Conservation (phyloP, 2,888 invertebrate genomes). For the Ormyrus labotus region DNA sequence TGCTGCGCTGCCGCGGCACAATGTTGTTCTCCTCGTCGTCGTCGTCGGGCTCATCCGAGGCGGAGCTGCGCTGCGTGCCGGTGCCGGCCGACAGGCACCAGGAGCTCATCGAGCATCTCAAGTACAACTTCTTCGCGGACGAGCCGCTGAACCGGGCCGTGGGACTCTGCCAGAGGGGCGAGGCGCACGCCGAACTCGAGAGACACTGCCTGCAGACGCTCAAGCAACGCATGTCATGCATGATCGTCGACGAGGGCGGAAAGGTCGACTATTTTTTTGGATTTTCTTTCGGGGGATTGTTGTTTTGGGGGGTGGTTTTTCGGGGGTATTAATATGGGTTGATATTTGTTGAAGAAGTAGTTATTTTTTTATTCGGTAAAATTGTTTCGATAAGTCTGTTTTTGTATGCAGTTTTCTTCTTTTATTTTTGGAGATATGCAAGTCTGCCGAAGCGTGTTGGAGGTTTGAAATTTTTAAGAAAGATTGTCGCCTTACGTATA, state of each 20-base stretch:
- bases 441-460: no score
- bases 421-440: no score
- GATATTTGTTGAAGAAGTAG: no score
- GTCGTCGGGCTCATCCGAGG: slow-evolving; percentile 72
- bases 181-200: slow-evolving; percentile 85
- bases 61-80: slow-evolving; percentile 62
- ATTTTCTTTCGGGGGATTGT: background rate
- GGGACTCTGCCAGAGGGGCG: slow-evolving; percentile 83
- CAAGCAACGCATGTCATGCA: slow-evolving; percentile 84
- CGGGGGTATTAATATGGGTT: no score
- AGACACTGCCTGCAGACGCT: slow-evolving; percentile 85
- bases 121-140: slow-evolving; percentile 87
- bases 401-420: no score
- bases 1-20: no score
- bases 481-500: no score
- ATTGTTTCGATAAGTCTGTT: no score
- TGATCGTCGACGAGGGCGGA: slow-evolving; percentile 80
- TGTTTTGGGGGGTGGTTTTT: background rate
- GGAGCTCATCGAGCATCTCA: slow-evolving; percentile 82
- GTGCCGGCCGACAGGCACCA: slow-evolving; percentile 78
- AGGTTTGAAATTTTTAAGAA: no score
- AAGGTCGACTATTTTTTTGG: slow-evolving; percentile 75
- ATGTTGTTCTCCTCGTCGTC: slow-evolving; percentile 62
- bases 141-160: slow-evolving; percentile 89
- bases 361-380: no score